Evolutionary conservation across 2,113 vertebrate species (phyloP).

Genomic region (Eleginops maclovinus): DNA sequence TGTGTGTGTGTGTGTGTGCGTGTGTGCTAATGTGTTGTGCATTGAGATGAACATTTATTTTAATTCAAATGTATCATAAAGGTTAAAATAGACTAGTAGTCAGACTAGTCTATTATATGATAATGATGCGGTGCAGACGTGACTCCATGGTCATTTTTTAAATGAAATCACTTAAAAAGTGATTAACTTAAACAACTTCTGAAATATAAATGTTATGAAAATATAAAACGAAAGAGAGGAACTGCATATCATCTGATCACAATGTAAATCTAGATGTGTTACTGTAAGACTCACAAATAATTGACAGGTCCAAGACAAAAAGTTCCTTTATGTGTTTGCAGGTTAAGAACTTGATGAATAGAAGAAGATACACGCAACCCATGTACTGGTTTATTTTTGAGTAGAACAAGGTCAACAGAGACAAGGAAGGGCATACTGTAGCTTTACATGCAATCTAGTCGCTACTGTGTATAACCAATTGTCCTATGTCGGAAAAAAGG

Average conservation of each 20-base stretch:
- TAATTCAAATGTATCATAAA: constrained; percentile 31
- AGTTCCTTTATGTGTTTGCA: neutral
- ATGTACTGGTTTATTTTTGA: neutral
- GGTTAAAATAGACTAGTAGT: constrained; percentile 15
- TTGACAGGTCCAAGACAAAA: neutral
- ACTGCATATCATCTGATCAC: neutral
- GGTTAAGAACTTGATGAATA: neutral
- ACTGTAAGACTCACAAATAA: too few relatives aligned
- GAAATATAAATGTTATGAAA: constrained; percentile 8
- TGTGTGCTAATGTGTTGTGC: neutral
- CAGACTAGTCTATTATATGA: too few relatives aligned
- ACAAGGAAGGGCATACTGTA: constrained; percentile 15
- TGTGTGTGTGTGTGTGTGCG: neutral
- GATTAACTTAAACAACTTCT: neutral
- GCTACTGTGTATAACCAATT: constrained; percentile 18
- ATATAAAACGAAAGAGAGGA: neutral
- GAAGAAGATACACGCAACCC: neutral
- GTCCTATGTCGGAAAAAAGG: constrained; percentile 9
- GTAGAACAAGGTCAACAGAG: neutral
- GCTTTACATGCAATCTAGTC: constrained; percentile 33
- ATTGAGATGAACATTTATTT: constrained; percentile 10
- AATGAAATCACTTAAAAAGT: constrained; percentile 9
- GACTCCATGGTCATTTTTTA: neutral
- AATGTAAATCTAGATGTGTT: neutral
- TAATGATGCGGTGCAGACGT: neutral